Evolutionary conservation across 1,140 invertebrate species (phyloP).

Genomic region (Centruroides sculpturatus): DNA sequence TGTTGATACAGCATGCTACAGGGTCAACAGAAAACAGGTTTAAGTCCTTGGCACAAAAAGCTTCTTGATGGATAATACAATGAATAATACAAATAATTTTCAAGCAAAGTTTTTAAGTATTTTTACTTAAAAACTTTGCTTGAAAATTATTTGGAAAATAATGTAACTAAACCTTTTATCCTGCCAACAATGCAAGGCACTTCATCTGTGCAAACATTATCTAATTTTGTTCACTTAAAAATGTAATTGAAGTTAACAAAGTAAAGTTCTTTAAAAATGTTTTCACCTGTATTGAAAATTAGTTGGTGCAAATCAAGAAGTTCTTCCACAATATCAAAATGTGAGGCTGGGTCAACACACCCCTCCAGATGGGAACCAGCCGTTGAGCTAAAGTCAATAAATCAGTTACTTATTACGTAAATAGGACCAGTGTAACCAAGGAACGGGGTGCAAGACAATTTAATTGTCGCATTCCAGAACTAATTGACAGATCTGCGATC

Average conservation of each 20-base stretch:
- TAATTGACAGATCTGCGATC: too few relatives aligned
- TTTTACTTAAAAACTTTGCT: not conserved
- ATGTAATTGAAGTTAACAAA: too few relatives aligned
- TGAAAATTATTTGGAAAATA: not conserved
- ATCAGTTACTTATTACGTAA: too few relatives aligned
- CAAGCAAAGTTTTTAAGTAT: not conserved
- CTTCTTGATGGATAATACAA: not conserved
- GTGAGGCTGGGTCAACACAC: too few relatives aligned
- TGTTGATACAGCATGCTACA: not conserved
- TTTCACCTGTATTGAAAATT: not conserved
- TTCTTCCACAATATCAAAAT: not conserved
- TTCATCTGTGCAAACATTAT: not conserved
- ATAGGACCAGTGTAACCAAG: too few relatives aligned
- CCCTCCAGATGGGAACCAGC: too few relatives aligned
- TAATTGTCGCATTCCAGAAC: too few relatives aligned
- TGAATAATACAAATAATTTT: not conserved
- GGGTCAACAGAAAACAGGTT: not conserved
- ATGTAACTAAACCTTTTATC: not conserved
- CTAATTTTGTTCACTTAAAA: too few relatives aligned
- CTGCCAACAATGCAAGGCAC: not conserved
- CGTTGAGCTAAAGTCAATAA: too few relatives aligned
- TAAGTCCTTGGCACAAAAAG: not conserved
- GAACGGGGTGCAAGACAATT: too few relatives aligned
- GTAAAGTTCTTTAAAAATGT: too few relatives aligned
- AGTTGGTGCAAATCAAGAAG: not conserved